These are phyloP conservation scores for Dorcus hopei DNA, from an alignment of 2,888 invertebrate species.

Conservation along the genomic window DNA sequence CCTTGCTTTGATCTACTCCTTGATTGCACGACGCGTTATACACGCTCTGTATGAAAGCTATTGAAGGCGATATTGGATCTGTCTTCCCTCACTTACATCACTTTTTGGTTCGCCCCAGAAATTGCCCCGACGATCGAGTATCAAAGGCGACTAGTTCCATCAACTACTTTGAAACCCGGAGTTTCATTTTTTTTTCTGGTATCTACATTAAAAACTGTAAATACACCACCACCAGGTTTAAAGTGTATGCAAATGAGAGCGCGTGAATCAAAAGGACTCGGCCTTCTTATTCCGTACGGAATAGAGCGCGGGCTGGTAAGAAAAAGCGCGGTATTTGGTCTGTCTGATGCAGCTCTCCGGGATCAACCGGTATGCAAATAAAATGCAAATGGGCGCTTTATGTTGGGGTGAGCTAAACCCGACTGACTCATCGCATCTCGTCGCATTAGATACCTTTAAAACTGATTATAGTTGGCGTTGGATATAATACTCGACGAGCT, in stretches of 20 bases:
- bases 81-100: slow-evolving; percentile 2
- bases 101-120: neutral
- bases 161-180: too few species aligned
- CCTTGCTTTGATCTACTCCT: slow-evolving; percentile 38
- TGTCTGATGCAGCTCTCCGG: slow-evolving; percentile 23
- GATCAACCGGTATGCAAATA: slow-evolving; percentile 28
- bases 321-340: slow-evolving; percentile 1
- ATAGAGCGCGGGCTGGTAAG: neutral
- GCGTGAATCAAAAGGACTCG: too few species aligned
- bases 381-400: slow-evolving; percentile 21
- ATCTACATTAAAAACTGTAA: too few species aligned
- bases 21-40: slow-evolving; percentile 31
- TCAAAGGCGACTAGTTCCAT: too few species aligned
- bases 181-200: too few species aligned
- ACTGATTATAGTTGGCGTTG: slow-evolving; percentile 20
- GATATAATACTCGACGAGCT: slow-evolving; percentile 13
- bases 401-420: slow-evolving; percentile 22
- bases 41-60: slow-evolving; percentile 1
- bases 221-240: too few species aligned
- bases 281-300: too few species aligned
- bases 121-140: too few species aligned
- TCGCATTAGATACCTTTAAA: slow-evolving; percentile 24
- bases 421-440: slow-evolving; percentile 28
- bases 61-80: slow-evolving; percentile 1
- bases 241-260: too few species aligned